phyloP scores from a whole-genome alignment of 2,797 vertebrate genomes.

The Gadopsis marmoratus region DNA sequence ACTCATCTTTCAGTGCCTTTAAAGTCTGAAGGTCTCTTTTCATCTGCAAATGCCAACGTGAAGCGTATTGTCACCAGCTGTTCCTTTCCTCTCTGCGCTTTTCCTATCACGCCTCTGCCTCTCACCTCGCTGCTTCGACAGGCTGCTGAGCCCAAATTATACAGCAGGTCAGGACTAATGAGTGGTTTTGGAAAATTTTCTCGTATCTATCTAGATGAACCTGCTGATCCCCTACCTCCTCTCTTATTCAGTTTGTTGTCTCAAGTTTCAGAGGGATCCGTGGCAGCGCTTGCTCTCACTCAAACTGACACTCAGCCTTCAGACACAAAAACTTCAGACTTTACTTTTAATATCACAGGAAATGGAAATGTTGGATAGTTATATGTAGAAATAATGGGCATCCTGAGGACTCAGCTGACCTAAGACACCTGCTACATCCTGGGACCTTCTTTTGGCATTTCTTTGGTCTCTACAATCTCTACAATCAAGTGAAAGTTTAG shows the following conservation, averaged over 20 bases:
- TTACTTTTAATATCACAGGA: conserved; percentile 19
- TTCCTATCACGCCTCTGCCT: conserved; percentile 29
- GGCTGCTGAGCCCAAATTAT: conserved; percentile 61
- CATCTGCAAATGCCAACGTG: conserved; percentile 63
- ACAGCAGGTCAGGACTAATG: conserved; percentile 72
- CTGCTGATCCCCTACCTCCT: conserved; percentile 53
- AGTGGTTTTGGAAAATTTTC: conserved; percentile 64
- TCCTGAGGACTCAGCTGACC: conserved; percentile 11
- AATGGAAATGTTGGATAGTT: background rate
- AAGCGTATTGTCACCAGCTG: conserved; percentile 58
- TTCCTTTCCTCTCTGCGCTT: conserved; percentile 28
- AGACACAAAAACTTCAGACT: conserved; percentile 25
- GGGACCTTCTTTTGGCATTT: background rate
- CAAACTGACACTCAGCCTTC: conserved; percentile 20
- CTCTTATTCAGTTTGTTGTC: conserved; percentile 52
- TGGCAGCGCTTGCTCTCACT: background rate
- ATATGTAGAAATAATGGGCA: conserved; percentile 20
- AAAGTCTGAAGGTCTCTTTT: conserved; percentile 57
- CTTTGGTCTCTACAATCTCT: background rate
- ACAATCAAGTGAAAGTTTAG: background rate
- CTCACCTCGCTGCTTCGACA: conserved; percentile 28
- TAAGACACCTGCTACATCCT: background rate
- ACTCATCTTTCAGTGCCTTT: conserved; percentile 39
- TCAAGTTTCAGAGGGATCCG: conserved; percentile 33
- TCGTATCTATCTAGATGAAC: conserved; percentile 70